A percentile compares a stretch with the other conserved stretches of the same genome.
These are phyloP conservation scores for Harpalus rubripes DNA, from an alignment of 2,888 invertebrate species.

Conservation along the genomic window DNA sequence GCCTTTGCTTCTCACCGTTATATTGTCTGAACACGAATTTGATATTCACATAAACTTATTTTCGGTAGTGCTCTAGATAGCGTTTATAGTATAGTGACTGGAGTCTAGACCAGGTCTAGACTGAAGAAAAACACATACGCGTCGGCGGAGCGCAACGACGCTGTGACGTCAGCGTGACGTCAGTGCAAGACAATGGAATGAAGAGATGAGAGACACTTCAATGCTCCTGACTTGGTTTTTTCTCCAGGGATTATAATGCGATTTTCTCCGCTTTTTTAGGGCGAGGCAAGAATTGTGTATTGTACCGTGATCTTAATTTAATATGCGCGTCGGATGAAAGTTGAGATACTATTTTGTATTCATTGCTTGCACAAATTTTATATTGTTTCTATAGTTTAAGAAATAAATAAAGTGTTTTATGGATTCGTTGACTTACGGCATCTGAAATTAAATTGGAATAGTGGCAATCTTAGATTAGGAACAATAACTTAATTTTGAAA, in stretches of 20 bases:
- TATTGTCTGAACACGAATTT: constrained; percentile 50
- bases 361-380: no score
- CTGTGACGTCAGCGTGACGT: constrained; percentile 34
- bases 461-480: no score
- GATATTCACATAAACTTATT: constrained; percentile 55
- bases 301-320: neutral
- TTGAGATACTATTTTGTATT: no score
- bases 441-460: no score
- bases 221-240: constrained; percentile 18
- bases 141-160: constrained; percentile 35
- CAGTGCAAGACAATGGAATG: constrained; percentile 25
- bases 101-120: constrained; percentile 74
- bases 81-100: constrained; percentile 68
- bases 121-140: constrained; percentile 75
- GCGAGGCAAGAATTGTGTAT: neutral
- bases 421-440: no score
- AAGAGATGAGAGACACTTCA: constrained; percentile 10
- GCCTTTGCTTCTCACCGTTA: constrained; percentile 26
- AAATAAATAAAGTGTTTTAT: no score
- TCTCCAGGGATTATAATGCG: neutral
- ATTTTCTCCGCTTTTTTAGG: constrained; percentile 14
- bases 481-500: no score
- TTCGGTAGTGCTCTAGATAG: constrained; percentile 69
- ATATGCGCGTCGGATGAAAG: neutral
- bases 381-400: no score